Evolutionary conservation across 2,797 vertebrate species (phyloP).

Genomic region (Austrolebias charrua): DNA sequence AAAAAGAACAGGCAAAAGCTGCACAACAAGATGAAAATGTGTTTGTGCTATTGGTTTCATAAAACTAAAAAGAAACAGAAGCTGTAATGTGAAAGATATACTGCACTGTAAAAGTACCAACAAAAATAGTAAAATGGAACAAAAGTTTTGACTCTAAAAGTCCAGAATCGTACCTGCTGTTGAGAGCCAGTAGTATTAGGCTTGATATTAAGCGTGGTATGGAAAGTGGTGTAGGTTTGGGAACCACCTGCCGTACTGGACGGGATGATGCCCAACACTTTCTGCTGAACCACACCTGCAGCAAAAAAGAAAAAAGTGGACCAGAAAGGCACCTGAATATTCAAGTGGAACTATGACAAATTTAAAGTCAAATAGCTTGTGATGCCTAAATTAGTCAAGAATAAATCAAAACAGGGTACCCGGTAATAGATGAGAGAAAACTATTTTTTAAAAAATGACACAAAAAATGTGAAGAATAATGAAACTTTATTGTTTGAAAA

Average conservation of each 20-base stretch:
- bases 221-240: constrained; percentile 94
- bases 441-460: not conserved
- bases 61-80: not conserved
- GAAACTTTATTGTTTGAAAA: not conserved
- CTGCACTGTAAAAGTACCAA: not conserved
- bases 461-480: not conserved
- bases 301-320: constrained; percentile 13
- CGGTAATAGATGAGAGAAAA: not conserved
- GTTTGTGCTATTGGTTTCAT: not conserved
- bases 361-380: not conserved
- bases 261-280: constrained; percentile 96
- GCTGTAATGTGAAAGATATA: not conserved
- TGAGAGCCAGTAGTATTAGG: constrained; percentile 86
- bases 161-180: constrained; percentile 76
- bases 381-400: not conserved
- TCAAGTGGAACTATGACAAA: not conserved
- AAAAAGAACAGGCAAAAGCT: too few relatives aligned
- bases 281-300: constrained; percentile 88
- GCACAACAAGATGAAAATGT: not conserved
- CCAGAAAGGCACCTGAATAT: constrained; percentile 3
- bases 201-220: constrained; percentile 91
- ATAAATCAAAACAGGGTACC: not conserved
- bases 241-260: constrained; percentile 86
- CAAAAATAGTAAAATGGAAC: not conserved
- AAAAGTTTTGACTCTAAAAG: not conserved